Percentiles rank a stretch among this genome's conserved stretches.
These are phyloP conservation scores for Agrochola macilenta DNA, from an alignment of 2,888 invertebrate species.

Conservation along the genomic window DNA sequence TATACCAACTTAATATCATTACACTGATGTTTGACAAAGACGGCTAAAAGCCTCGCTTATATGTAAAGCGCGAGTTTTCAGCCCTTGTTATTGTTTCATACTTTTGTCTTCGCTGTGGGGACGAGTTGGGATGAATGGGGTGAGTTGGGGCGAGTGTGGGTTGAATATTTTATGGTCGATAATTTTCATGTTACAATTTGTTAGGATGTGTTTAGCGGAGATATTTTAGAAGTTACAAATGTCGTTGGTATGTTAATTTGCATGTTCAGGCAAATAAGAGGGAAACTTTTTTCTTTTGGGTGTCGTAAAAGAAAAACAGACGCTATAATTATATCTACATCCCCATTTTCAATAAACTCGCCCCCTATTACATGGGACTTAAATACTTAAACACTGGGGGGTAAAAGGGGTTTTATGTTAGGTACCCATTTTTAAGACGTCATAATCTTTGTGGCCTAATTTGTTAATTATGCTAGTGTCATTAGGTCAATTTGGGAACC, in stretches of 20 bases:
- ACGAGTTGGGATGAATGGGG: constrained; percentile 6
- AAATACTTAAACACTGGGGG: neutral
- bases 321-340: neutral
- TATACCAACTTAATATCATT: constrained; percentile 63
- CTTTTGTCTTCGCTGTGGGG: constrained; percentile 56
- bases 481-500: neutral
- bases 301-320: neutral
- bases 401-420: neutral
- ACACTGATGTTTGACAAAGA: constrained; percentile 59
- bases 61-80: constrained; percentile 63
- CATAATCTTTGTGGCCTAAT: neutral
- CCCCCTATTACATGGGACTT: neutral
- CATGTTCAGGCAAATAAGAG: neutral
- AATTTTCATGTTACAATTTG: constrained; percentile 45
- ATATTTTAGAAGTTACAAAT: neutral
- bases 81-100: constrained; percentile 62
- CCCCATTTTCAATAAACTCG: neutral
- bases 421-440: neutral
- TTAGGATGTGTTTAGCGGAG: neutral
- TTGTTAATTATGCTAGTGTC: neutral
- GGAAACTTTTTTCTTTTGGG: neutral
- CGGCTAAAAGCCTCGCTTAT: constrained; percentile 60
- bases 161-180: constrained; percentile 47
- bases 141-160: constrained; percentile 15
- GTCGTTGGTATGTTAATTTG: neutral